phyloP scores from a whole-genome alignment of 2,797 vertebrate species.

The Peromyscus eremicus region DNA sequence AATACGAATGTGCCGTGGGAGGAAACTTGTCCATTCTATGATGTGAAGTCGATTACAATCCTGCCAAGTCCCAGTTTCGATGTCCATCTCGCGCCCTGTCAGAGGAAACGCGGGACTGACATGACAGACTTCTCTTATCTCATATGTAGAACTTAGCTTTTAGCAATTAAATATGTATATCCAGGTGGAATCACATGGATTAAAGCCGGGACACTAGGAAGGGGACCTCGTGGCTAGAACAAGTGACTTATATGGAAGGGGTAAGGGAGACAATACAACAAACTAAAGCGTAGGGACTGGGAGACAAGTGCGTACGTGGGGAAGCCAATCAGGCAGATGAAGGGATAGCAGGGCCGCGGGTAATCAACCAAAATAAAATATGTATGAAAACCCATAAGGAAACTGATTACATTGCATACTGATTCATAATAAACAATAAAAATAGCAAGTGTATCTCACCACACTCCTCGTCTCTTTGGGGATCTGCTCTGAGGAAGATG shows the following conservation, averaged over 20 bases:
- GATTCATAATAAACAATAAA: background rate
- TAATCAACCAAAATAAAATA: background rate
- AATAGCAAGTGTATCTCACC: conserved; percentile 61
- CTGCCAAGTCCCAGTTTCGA: conserved; percentile 74
- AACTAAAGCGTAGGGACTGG: too few relatives aligned
- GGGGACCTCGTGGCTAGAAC: background rate
- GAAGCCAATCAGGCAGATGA: background rate
- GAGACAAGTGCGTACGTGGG: background rate
- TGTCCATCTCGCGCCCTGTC: conserved; percentile 45
- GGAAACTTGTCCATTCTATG: conserved; percentile 68
- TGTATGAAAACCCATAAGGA: background rate
- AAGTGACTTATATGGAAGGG: background rate
- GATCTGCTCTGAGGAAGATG: conserved; percentile 62
- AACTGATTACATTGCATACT: background rate
- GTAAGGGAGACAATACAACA: background rate
- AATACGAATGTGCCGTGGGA: conserved; percentile 74
- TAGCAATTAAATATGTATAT: background rate
- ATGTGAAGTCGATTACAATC: conserved; percentile 82
- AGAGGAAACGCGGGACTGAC: conserved; percentile 61
- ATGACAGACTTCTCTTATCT: conserved; percentile 57
- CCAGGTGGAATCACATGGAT: background rate
- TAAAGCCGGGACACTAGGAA: background rate
- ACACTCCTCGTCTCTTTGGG: background rate
- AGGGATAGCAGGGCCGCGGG: background rate
- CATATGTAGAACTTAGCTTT: background rate